Evolutionary conservation across 1,140 invertebrate genomes (phyloP), one percentile per base, ranked within the genome.

Genomic region (Andricus grossulariae): DNA sequence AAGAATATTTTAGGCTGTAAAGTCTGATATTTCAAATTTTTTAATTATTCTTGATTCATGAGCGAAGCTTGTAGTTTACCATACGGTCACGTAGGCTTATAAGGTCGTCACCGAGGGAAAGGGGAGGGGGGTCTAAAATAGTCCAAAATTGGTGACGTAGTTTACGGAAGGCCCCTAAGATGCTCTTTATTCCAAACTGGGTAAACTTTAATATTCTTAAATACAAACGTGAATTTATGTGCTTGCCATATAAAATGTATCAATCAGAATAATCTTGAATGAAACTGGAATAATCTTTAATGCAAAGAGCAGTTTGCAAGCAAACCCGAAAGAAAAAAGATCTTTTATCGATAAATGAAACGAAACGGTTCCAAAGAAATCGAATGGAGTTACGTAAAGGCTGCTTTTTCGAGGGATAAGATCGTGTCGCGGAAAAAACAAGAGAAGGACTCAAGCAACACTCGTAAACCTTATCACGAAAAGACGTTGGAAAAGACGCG

Each of bases 391-490:
- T 82, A 80, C 78, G 78, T 78, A 80, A 81, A 79, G 78, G 76
- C 78, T 76, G 66, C 54, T 76, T 83, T 82, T 83, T 80, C 71
- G 72, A 75, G 45, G 11, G 83, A 84, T 85, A 84, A 83, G 77
- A 79, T 50, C 71, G 39, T 45, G 77, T 39, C 52, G 78, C 66
- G 50, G 19, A 70, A 74, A 73, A 83, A 80, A 84, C 75, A 77
- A 79, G 70, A 54, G 76, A 73, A 39, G 71, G 60, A 72, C 50
- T 76, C 25, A 74, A 77, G 74, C 39, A 57, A 60, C 76, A 79
- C 80, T 87, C 84, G 82, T 84, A 80, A 83, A 81, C 71, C 76
- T 81, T 84, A 83, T 83, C 82, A 54, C 13, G 39, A 13, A 70
- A 66, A 54, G 50, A 39, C 32, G 16, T 60, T 66, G 13, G 60